phyloP scores from a whole-genome alignment of 2,797 vertebrate genomes.

The Neosilurus hyrtlii region DNA sequence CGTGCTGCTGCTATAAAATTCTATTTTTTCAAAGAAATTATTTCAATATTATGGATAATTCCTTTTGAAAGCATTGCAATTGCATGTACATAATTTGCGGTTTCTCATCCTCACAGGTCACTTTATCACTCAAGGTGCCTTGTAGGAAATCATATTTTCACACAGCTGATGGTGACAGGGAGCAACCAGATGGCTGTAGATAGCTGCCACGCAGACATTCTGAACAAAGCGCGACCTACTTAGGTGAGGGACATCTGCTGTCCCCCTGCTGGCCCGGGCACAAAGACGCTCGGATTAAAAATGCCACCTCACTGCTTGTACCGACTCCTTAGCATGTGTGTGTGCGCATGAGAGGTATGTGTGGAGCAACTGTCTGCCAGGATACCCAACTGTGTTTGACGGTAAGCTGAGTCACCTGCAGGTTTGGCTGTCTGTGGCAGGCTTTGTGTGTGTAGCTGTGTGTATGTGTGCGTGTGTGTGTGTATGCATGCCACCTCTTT shows the following conservation, averaged over 20 bases:
- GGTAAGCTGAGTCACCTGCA: conserved; percentile 34
- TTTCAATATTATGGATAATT: background rate
- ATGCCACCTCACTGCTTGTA: conserved; percentile 65
- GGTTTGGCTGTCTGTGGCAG: conserved; percentile 21
- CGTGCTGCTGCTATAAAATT: background rate
- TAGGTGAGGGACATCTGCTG: conserved; percentile 74
- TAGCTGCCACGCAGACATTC: conserved; percentile 61
- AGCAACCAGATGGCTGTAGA: conserved; percentile 86
- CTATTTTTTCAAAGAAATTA: background rate
- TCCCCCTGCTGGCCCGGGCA: conserved; percentile 65
- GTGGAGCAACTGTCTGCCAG: conserved; percentile 21
- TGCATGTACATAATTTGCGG: background rate
- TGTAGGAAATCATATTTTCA: conserved; percentile 69
- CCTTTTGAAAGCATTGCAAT: background rate
- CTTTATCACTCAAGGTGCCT: conserved; percentile 73
- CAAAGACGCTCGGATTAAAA: conserved; percentile 75
- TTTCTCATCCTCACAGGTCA: conserved; percentile 33
- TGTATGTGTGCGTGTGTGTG: conserved; percentile 1
- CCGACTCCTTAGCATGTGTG: conserved; percentile 56
- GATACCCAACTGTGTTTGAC: conserved; percentile 35
- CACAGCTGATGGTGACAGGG: conserved; percentile 78
- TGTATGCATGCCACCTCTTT: conserved; percentile 47
- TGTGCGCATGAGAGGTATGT: conserved; percentile 7
- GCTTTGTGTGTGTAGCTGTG: conserved; percentile 2
- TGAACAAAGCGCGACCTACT: conserved; percentile 84